These are phyloP conservation scores for Didymodactylos carnosus DNA, from an alignment of 2,888 invertebrate genomes.

Conservation along the genomic window DNA sequence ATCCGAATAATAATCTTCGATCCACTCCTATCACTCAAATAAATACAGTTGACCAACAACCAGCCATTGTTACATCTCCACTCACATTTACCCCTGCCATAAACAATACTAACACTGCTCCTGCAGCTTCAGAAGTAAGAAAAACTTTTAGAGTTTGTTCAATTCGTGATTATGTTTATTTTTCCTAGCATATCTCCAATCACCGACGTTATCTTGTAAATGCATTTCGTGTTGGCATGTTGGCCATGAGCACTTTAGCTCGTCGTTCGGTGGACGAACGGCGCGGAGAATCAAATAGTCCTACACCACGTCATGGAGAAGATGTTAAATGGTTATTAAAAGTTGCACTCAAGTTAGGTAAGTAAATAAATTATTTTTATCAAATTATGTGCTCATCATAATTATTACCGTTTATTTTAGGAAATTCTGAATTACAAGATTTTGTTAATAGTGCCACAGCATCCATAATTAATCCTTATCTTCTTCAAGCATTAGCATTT, in stretches of 20 bases:
- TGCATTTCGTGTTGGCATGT: slow-evolving; percentile 85
- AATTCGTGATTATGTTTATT: too few species aligned
- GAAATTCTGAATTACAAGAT: slow-evolving; percentile 79
- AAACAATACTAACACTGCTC: too few species aligned
- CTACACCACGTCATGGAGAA: slow-evolving; percentile 86
- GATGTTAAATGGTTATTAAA: slow-evolving; percentile 86
- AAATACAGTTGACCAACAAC: too few species aligned
- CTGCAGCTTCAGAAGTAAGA: too few species aligned
- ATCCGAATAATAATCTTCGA: too few species aligned
- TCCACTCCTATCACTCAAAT: too few species aligned
- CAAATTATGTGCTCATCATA: too few species aligned
- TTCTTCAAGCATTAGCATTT: slow-evolving; percentile 77
- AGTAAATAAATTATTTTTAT: too few species aligned
- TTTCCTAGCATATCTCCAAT: too few species aligned
- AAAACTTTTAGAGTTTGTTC: too few species aligned
- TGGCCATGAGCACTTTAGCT: slow-evolving; percentile 79
- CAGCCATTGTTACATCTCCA: too few species aligned
- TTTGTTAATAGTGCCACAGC: slow-evolving; percentile 86
- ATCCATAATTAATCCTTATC: slow-evolving; percentile 83
- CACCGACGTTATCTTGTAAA: slow-evolving; percentile 52
- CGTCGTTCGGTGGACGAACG: slow-evolving; percentile 76
- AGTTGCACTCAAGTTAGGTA: slow-evolving; percentile 69
- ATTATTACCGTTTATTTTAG: slow-evolving; percentile 29
- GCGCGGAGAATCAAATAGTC: slow-evolving; percentile 20
- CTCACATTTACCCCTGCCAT: too few species aligned